Evolutionary conservation across 1,140 invertebrate species (phyloP), one percentile per base, ranked within the genome.

Genomic region (Apis dorsata): DNA sequence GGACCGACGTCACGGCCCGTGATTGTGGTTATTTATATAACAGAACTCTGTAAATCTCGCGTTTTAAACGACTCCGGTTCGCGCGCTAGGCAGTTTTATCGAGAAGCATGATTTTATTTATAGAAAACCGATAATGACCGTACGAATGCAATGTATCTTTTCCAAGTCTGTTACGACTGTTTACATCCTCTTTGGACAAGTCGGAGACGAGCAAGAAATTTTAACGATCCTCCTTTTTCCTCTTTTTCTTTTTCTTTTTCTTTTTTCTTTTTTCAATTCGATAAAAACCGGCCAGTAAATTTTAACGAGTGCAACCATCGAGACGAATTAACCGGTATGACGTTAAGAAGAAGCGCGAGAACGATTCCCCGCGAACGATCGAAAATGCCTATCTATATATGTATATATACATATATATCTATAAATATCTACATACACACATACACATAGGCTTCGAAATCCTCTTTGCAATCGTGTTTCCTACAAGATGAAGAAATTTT

Each of bases 21-120:
- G 86, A 87, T 87, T 87, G 86, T 85, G 86, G 82, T 86, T 87
- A 87, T 87, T 87, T 87, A 87, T 87, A 87, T 86, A 86, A 87
- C 78, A 65, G 75, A 79, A 84, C 81, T 87, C 85, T 74, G 82
- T 87, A 87, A 87, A 87, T 87, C 86, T 84, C 86, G 74, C 68
- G 82, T 78, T 87, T 81, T 79, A 81, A 87, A 87, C 83, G 86
- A 75, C 69, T 78, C 34, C 28, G 69, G 60, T 62, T 60, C 83
- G 79, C 83, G 65, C 79, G 65, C 79, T 70, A 63, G 55, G 49
- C 74, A 70, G 72, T 82, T 87, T 87, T 87, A 87, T 87, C 86
- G 62, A 66, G 28, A 9, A 69, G 63, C 70, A 51, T 74, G 85
- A 87, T 87, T 87, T 87, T 87, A 87, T 87, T 87, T 87, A 87